Base-by-base conservation (phyloP, 2,797 vertebrate genomes). In the Melanotaenia maccullochi region DNA sequence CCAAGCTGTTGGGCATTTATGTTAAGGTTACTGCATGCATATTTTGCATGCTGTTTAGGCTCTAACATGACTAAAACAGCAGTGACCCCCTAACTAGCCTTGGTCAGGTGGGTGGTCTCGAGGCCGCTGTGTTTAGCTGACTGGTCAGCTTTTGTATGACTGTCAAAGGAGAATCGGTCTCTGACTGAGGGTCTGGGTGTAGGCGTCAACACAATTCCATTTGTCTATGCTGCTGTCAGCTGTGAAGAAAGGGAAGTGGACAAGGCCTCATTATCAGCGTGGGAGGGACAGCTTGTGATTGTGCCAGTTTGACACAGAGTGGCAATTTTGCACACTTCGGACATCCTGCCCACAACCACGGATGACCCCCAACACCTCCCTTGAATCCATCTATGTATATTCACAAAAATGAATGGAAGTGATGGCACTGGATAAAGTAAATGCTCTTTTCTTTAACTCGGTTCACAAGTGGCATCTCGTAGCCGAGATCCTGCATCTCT, bases 141-240 rank as follows among this genome's bases (percentile, higher is more conserved):
- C 80, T 78, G 89, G 82, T 89, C 88, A 82, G 80, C 88, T 87
- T 93, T 95, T 94, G 92, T 94, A 54, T 36, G 30, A 56, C 58
- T 84, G 92, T 88, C 90, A 90, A 85, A 83, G 76, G 80, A 89
- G 79, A 79, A 67, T 75, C 87, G 69, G 64, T 52, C 71, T 82
- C 73, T 71, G 62, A 69, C 83, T 74, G 65, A 81, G 77, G 76
- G 87, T 87, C 82, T 82, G 84, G 73, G 72, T 25, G 87, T 90
- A 82, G 90, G 89, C 84, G 87, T 89, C 77, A 40, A 79, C 84
- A 80, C 83, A 81, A 81, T 79, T 77, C 89, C 86, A 92, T 93
- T 93, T 94, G 91, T 93, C 85, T 81, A 38, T 16, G 68, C 82
- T 71, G 84, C 86, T 92, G 92, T 92, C 90, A 91, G 84, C 91